These are phyloP conservation scores for Struthio camelus DNA, from an alignment of 2,113 vertebrate species.

Conservation along the genomic window DNA sequence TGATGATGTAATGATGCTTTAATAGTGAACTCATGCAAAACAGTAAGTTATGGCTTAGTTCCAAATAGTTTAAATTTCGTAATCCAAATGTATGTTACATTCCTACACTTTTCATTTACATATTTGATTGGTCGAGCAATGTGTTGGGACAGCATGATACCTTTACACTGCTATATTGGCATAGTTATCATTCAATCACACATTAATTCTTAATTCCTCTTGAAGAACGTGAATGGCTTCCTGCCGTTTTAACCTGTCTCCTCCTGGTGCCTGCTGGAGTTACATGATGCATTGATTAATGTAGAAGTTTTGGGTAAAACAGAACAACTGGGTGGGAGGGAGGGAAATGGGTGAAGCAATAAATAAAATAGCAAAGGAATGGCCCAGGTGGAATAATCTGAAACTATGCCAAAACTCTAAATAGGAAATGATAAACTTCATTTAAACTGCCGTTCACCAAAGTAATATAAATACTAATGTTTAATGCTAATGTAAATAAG, in stretches of 20 bases:
- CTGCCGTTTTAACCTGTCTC: slow-evolving; percentile 45
- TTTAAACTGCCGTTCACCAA: neutral
- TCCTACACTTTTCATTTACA: neutral
- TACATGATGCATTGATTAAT: slow-evolving; percentile 33
- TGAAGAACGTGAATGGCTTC: slow-evolving; percentile 13
- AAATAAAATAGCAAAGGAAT: slow-evolving; percentile 18
- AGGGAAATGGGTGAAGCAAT: neutral
- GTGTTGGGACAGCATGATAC: neutral
- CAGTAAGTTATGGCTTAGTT: neutral
- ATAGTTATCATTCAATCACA: slow-evolving; percentile 26
- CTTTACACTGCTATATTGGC: neutral
- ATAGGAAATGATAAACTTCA: neutral
- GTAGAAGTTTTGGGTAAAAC: slow-evolving; percentile 33
- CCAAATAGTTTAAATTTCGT: neutral
- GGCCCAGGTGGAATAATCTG: neutral
- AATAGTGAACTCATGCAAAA: neutral
- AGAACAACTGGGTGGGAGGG: neutral
- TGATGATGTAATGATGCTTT: neutral
- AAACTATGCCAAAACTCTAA: slow-evolving; percentile 15
- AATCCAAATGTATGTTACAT: neutral
- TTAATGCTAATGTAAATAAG: neutral
- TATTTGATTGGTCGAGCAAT: neutral
- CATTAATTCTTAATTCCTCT: slow-evolving; percentile 39
- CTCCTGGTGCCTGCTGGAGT: slow-evolving; percentile 16
- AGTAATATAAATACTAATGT: neutral